Percentiles rank a stretch among this genome's conserved stretches.
Conservation (phyloP, 2,888 invertebrate genomes). For the Hypomecis atomaria region DNA sequence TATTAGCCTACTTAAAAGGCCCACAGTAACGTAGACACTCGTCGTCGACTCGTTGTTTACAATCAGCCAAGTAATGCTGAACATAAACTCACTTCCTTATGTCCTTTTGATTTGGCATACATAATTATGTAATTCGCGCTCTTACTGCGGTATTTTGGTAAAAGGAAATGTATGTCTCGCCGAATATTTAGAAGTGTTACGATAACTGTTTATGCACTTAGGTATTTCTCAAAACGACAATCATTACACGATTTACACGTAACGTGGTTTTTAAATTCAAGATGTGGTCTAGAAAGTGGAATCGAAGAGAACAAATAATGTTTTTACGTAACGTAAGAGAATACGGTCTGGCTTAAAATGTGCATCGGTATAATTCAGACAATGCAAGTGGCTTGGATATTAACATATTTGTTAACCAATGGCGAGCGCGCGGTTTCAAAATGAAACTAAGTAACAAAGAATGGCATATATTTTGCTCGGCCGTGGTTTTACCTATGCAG, state of each 20-base stretch:
- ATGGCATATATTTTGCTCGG: too few species aligned
- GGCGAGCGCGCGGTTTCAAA: too few species aligned
- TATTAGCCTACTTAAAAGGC: too few species aligned
- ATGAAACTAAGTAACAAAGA: too few species aligned
- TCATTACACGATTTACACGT: conserved; percentile 62
- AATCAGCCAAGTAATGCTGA: not conserved
- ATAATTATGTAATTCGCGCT: conserved; percentile 29
- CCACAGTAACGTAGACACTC: too few species aligned
- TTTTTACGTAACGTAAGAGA: conserved; percentile 24
- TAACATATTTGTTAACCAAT: too few species aligned
- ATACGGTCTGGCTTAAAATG: not conserved
- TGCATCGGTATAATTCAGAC: conserved; percentile 5
- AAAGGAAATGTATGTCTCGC: conserved; percentile 12
- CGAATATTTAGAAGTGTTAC: conserved; percentile 21
- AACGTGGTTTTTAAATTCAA: conserved; percentile 66
- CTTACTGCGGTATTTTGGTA: conserved; percentile 3
- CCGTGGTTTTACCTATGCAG: too few species aligned
- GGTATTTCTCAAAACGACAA: conserved; percentile 41
- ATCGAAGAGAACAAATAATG: conserved; percentile 39
- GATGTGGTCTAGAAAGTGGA: conserved; percentile 65
- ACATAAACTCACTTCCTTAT: conserved; percentile 21
- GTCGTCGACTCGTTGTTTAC: not conserved
- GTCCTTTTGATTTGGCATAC: conserved; percentile 22
- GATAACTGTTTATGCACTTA: conserved; percentile 32
- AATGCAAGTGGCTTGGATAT: not conserved